Percentiles rank a stretch among this genome's conserved stretches.
These are phyloP conservation scores for Gastrophysa polygoni DNA, from an alignment of 2,888 invertebrate species.

Conservation along the genomic window DNA sequence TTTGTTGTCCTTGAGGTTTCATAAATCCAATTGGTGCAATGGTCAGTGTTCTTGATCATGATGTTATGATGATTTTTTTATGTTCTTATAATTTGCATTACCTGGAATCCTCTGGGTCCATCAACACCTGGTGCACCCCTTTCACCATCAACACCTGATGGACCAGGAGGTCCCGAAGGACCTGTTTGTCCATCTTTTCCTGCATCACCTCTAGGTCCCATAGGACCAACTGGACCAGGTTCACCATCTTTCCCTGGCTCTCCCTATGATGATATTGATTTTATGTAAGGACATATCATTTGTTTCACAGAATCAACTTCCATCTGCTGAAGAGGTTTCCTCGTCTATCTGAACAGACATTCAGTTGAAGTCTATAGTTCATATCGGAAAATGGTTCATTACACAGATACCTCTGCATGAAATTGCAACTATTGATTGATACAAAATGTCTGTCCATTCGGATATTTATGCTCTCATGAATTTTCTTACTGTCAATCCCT, in stretches of 20 bases:
- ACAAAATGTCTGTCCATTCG: no score
- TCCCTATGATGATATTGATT: conserved; percentile 61
- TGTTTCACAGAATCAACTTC: no score
- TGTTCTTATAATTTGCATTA: conserved; percentile 50
- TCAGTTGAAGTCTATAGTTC: no score
- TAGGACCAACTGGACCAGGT: conserved; percentile 73
- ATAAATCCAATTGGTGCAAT: no score
- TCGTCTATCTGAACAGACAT: no score
- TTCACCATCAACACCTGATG: conserved; percentile 73
- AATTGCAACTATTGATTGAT: no score
- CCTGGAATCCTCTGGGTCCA: conserved; percentile 83
- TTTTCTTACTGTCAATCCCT: conserved; percentile 69
- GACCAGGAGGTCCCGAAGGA: conserved; percentile 74
- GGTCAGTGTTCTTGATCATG: no score
- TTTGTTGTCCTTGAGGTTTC: no score
- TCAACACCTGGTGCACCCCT: conserved; percentile 77
- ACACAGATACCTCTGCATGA: no score
- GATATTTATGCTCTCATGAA: conserved; percentile 13
- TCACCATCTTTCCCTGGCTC: conserved; percentile 83
- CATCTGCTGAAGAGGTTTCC: no score
- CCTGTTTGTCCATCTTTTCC: conserved; percentile 82
- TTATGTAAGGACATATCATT: not conserved
- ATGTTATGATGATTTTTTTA: no score
- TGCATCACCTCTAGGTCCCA: conserved; percentile 79
- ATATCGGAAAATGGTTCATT: no score